A percentile compares a stretch with the other conserved stretches of the same genome.
phyloP scores from a whole-genome alignment of 2,888 invertebrate species.

The Drosophila cracens region DNA sequence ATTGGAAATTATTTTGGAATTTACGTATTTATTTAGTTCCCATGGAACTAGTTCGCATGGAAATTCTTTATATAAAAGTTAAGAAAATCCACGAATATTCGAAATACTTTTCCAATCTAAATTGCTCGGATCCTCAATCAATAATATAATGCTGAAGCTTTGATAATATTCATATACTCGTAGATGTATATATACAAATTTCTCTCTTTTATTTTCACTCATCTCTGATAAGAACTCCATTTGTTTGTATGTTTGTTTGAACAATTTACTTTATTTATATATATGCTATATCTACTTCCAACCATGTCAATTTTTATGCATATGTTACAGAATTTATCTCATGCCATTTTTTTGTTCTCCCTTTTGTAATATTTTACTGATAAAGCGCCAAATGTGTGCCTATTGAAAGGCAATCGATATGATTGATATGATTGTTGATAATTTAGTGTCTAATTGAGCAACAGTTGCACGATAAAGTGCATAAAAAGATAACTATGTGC shows the following conservation, averaged over 20 bases:
- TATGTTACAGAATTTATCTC: conserved; percentile 21
- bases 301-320: neutral
- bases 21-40: neutral
- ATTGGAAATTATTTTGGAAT: neutral
- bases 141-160: neutral
- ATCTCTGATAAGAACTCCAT: neutral
- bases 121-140: neutral
- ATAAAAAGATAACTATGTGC: conserved; percentile 7
- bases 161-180: neutral
- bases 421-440: conserved; percentile 58
- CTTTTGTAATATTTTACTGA: conserved; percentile 26
- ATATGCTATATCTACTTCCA: neutral
- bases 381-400: conserved; percentile 31
- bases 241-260: neutral
- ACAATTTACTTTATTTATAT: neutral
- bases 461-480: conserved; percentile 19
- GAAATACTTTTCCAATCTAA: neutral
- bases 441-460: conserved; percentile 51
- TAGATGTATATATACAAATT: neutral
- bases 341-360: conserved; percentile 10
- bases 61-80: neutral
- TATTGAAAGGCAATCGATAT: conserved; percentile 51
- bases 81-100: neutral
- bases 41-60: too few species aligned
- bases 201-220: neutral